These are phyloP conservation scores for Epinephelus cyanopodus DNA, from an alignment of 2,113 vertebrate genomes.

Conservation along the genomic window DNA sequence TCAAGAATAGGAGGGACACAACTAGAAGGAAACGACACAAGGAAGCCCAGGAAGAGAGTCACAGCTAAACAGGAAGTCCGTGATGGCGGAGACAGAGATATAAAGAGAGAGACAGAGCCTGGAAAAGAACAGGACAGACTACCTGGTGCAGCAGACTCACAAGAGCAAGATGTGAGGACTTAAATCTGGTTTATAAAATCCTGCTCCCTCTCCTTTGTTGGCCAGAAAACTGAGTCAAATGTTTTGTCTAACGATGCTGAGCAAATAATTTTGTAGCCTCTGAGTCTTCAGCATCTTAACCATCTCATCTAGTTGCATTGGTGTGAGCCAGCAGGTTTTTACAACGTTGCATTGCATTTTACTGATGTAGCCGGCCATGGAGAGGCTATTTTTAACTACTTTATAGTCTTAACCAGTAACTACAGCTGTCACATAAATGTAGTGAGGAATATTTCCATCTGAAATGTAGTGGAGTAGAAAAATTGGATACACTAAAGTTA, in stretches of 20 bases:
- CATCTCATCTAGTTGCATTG: too few relatives aligned
- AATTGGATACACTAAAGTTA: not conserved
- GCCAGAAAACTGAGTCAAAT: not conserved
- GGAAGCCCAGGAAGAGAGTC: constrained; percentile 56
- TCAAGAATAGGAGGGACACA: constrained; percentile 63
- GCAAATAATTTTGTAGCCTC: not conserved
- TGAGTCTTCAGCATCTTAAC: not conserved
- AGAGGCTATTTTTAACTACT: not conserved
- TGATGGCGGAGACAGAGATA: not conserved
- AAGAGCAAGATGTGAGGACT: not conserved
- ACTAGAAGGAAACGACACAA: constrained; percentile 56
- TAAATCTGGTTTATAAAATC: not conserved
- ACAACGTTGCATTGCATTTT: not conserved
- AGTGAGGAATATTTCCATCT: too few relatives aligned
- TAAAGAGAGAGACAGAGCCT: constrained; percentile 15
- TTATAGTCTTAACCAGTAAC: not conserved
- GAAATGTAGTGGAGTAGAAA: not conserved
- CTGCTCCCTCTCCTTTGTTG: not conserved
- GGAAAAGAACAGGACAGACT: constrained; percentile 33
- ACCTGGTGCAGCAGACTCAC: not conserved
- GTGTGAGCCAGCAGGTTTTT: too few relatives aligned
- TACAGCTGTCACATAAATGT: not conserved
- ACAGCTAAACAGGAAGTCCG: constrained; percentile 57
- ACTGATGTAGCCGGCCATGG: not conserved
- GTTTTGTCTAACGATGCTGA: not conserved